Evolutionary conservation across 2,888 invertebrate species (phyloP), one percentile per base, ranked within the genome.

Genomic region (Troilus luridus): DNA sequence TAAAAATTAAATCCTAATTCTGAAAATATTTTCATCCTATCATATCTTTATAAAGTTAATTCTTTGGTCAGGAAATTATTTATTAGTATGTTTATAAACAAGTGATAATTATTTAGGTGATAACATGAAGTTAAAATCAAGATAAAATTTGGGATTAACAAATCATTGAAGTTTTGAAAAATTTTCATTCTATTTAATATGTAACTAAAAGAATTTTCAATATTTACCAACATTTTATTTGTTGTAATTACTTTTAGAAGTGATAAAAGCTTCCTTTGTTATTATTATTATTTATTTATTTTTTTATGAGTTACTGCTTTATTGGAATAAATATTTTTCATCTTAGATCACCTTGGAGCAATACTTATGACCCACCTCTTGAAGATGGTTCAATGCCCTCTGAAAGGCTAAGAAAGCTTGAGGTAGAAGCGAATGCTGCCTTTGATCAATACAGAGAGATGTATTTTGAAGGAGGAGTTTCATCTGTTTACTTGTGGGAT

Each of bases 341-440:
- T 88, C 93, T 27, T 93, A 97, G 98, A 93, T 99, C 99, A 41
- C 99, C 99, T 1, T 99, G 99, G 99, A 99, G 99, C 93, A 99
- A 99, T 94, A 97, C 97, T 0, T 99, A 99, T 94, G 98, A 99
- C 94, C 99, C 99, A 24, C 98, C 98, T 0, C 95, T 99, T 93
- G 99, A 99, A 94, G 99, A 99, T 95, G 99, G 99, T 3, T 98
- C 99, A 24, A 97, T 99, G 97, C 99, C 99, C 21, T 99, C 99
- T 24, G 99, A 99, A 94, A 96, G 98, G 93, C 95, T 99, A 93
- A 96, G 99, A 92, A 98, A 98, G 94, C 95, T 99, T 93, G 99
- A 99, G 95, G 96, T 99, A 92, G 99, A 99, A 94, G 99, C 99
- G 0, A 99, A 99, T 95, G 97, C 98, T 94, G 99, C 99, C 21